Conservation (phyloP, 2,113 vertebrate genomes). For the Istiophorus platypterus region DNA sequence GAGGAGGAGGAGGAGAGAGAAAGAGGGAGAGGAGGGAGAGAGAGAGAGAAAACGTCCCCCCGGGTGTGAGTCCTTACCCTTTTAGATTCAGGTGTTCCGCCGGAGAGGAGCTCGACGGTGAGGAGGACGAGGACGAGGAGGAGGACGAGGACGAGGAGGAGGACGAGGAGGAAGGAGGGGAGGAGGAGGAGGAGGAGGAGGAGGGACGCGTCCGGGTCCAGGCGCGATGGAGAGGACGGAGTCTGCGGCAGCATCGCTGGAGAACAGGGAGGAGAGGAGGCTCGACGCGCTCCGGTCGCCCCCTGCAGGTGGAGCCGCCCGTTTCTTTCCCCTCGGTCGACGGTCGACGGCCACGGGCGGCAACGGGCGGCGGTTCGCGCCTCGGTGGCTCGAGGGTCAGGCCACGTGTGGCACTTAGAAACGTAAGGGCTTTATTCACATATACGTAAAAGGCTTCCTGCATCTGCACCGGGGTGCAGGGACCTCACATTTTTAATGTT, state of each 20-base stretch:
- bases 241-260: conserved; percentile 67
- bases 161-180: conserved; percentile 3
- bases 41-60: not conserved
- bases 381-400: no score
- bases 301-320: conserved; percentile 42
- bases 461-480: no score
- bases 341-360: not conserved
- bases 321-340: not conserved
- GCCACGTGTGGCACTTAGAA: no score
- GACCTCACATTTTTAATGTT: no score
- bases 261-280: conserved; percentile 45
- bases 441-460: no score
- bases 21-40: no score
- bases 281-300: conserved; percentile 44
- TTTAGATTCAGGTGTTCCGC: conserved; percentile 9
- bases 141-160: no score
- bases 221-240: conserved; percentile 23
- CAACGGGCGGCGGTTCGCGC: not conserved
- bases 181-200: conserved; percentile 14
- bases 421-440: no score
- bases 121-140: no score
- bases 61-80: conserved; percentile 56
- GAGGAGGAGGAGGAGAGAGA: not conserved
- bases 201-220: conserved; percentile 16
- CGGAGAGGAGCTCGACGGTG: not conserved